Evolutionary conservation across 1,140 invertebrate species (phyloP), one percentile per base, ranked within the genome.

Genomic region (Akabosia matsudoensis): DNA sequence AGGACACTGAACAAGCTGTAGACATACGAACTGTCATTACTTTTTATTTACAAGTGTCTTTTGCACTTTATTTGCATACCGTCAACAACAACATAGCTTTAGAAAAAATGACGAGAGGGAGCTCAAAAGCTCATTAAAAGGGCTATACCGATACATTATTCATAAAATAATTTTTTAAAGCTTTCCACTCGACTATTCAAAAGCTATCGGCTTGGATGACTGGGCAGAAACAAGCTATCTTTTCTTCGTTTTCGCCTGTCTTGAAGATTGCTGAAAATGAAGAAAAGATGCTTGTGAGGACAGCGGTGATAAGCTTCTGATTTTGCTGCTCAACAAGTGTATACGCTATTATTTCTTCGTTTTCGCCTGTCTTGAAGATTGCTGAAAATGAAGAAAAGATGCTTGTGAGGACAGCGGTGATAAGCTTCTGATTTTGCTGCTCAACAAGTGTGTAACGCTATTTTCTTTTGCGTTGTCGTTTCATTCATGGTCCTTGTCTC

Each of bases 1-100:
- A 61, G 7, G 24, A 56, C 3, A 24, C 24, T 56, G n/a, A 13
- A 13, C 10, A 56, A 56, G 54, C 4, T 16, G n/a, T n/a, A n/a
- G 22, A 67, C 26, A 30, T 31, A 67, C 61, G 28, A 67, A 67
- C 61, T 67, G 61, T 67, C 61, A 67, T 67, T 67, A 67, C 61
- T 30, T 67, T n/a, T n/a, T 67, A 67, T 67, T 67, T 67, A 67
- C 28, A 67, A 30, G 28, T 67, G 61, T 67, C 61, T 67, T 67
- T 67, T 67, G 26, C 30, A 67, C 61, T 67, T 61, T 28, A 67
- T 67, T 67, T 67, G 61, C 61, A 67, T 67, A 67, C 54, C 10
- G 37, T 45, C 37, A 45, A 18, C 37, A 45, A 45, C 37, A 45
- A 45, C 37, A 45, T 10, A 18, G 37, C 7, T 45, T 45, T 7